Conservation (phyloP, 2,888 invertebrate genomes). For the Cybosia mesomella region DNA sequence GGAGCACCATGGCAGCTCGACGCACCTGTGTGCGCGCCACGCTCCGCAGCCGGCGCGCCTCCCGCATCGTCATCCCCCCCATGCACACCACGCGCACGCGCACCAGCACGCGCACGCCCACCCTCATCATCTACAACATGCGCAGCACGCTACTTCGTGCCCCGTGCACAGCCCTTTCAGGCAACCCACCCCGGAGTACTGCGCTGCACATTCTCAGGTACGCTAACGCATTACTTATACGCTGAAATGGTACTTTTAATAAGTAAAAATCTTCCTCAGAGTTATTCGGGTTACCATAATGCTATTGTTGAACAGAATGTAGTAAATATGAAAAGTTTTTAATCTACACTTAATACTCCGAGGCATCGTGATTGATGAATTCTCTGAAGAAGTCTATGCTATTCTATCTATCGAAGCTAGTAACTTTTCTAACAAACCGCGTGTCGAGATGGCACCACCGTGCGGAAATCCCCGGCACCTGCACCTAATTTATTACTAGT, state of each 20-base stretch:
- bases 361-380: conserved; percentile 31
- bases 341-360: too few relatives aligned
- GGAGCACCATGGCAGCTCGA: conserved; percentile 82
- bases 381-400: conserved; percentile 36
- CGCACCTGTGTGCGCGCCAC: conserved; percentile 81
- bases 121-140: conserved; percentile 80
- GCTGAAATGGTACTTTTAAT: too few relatives aligned
- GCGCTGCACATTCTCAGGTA: conserved; percentile 84
- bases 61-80: conserved; percentile 76
- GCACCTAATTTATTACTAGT: conserved; percentile 71
- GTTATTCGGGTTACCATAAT: neutral
- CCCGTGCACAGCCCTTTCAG: conserved; percentile 92
- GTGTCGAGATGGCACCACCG: conserved; percentile 65
- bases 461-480: too few relatives aligned
- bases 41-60: conserved; percentile 75
- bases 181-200: conserved; percentile 85
- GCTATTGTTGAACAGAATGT: neutral
- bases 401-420: conserved; percentile 30
- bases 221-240: neutral
- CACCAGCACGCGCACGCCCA: conserved; percentile 83
- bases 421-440: conserved; percentile 45
- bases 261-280: neutral
- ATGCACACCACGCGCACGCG: conserved; percentile 73
- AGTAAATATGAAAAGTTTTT: too few relatives aligned
- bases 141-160: conserved; percentile 85